Base-by-base conservation (phyloP, 1,140 invertebrate species). In the Daktulosphaira vitifoliae region DNA sequence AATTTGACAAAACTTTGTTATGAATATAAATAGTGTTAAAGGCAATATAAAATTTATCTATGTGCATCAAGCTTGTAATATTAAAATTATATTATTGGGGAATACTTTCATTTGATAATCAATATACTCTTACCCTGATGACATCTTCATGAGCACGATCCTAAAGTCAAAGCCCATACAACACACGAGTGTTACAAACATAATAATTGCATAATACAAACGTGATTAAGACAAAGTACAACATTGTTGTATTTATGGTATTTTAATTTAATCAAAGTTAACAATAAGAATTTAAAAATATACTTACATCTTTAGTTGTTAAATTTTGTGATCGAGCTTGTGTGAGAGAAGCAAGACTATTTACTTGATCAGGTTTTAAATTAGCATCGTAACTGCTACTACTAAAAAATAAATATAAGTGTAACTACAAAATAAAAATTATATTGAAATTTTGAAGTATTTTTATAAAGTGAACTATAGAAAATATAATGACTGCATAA, bases 341-440 rank as follows among this genome's bases (percentile, higher is more conserved):
- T 51, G 54, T 46, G 50, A 67, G 49, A 51, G 67, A 67, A 46
- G 69, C 70, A 44, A 71, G 48, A 51, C 79, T 79, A 29, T 76
- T 76, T 25, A 81, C 73, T 71, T 82, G 82, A 69, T 83, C 79
- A 38, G 82, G 79, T 68, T 86, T 82, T 59, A 82, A 69, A 75
- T 87, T 87, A 68, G 86, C 86, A 66, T 84, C 83, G 71, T 87
- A 87, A 67, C 83, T 82, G 74, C 85, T 88, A 38, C 84, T 81
- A 65, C 84, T 87, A 71, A 20, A 77, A 33, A 48, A n/a, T n/a
- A n/a, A n/a, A n/a, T n/a, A n/a, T n/a, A n/a, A n/a, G n/a, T n/a
- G n/a, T n/a, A n/a, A n/a, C n/a, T n/a, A n/a, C n/a, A n/a, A n/a
- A n/a, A n/a, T n/a, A n/a, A n/a, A n/a, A n/a, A n/a, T n/a, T n/a